A percentile compares a stretch with the other conserved stretches of the same genome.
Conservation (phyloP, 2,888 invertebrate genomes). For the Spodoptera exigua region DNA sequence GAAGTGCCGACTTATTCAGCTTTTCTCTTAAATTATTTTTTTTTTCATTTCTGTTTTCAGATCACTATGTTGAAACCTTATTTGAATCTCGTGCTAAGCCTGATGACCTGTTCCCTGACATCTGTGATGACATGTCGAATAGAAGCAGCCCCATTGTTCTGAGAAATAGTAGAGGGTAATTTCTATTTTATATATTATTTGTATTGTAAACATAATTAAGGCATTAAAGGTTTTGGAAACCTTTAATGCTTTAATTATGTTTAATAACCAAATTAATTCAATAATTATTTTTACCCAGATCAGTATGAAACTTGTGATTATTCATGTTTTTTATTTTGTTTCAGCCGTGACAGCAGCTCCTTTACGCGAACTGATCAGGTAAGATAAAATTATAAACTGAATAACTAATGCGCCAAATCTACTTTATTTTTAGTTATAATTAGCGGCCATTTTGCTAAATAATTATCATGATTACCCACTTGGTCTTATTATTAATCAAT, state of each 20-base stretch:
- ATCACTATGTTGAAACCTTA: slow-evolving; percentile 70
- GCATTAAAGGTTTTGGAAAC: too few relatives aligned
- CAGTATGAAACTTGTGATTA: not conserved
- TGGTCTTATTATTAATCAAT: too few relatives aligned
- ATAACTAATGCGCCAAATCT: too few relatives aligned
- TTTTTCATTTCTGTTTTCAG: slow-evolving; percentile 56
- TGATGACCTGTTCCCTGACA: slow-evolving; percentile 77
- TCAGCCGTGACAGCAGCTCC: slow-evolving; percentile 77
- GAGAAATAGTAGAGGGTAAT: slow-evolving; percentile 71
- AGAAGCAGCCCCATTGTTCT: slow-evolving; percentile 74
- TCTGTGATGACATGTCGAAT: slow-evolving; percentile 73
- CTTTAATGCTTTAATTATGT: too few relatives aligned
- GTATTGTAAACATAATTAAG: too few relatives aligned
- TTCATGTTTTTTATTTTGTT: slow-evolving; percentile 36
- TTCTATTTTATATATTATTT: not conserved
- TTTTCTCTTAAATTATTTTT: too few relatives aligned
- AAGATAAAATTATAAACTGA: slow-evolving; percentile 7
- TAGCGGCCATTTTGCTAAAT: too few relatives aligned
- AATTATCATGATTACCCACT: too few relatives aligned
- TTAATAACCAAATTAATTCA: too few relatives aligned
- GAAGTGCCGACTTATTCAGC: too few relatives aligned
- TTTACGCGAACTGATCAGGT: slow-evolving; percentile 75
- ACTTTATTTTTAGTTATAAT: too few relatives aligned
- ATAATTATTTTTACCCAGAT: not conserved
- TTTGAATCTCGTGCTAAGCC: slow-evolving; percentile 66